Percentiles rank a stretch among this genome's conserved stretches.
Evolutionary conservation across 2,113 vertebrate species (phyloP).

Genomic region (Cercocebus atys): DNA sequence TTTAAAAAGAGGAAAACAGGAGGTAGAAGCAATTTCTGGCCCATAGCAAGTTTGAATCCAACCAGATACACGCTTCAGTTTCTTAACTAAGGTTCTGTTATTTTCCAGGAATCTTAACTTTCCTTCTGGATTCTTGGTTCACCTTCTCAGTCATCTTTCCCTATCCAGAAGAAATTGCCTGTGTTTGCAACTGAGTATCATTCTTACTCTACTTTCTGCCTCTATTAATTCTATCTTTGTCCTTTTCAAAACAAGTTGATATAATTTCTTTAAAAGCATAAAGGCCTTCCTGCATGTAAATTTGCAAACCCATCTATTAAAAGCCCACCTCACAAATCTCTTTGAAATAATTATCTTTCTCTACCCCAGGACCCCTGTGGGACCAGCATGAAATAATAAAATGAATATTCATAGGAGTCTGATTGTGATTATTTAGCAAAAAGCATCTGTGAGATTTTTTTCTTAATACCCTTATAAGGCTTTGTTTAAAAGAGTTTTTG

Average conservation of each 20-base stretch:
- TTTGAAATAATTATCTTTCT: background rate
- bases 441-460: background rate
- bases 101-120: background rate
- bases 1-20: background rate
- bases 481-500: background rate
- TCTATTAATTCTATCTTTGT: background rate
- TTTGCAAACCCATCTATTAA: background rate
- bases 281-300: background rate
- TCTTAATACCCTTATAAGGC: background rate
- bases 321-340: background rate
- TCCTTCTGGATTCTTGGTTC: background rate
- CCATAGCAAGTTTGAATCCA: background rate
- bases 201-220: background rate
- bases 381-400: background rate
- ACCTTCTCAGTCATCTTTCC: background rate
- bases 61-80: background rate
- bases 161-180: background rate
- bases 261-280: background rate
- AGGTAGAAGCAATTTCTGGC: background rate
- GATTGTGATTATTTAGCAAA: background rate
- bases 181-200: background rate
- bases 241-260: background rate
- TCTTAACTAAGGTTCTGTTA: background rate
- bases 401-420: background rate
- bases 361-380: background rate